These are phyloP conservation scores for Meiosimyza decipiens DNA, from an alignment of 2,888 invertebrate genomes.

Conservation along the genomic window DNA sequence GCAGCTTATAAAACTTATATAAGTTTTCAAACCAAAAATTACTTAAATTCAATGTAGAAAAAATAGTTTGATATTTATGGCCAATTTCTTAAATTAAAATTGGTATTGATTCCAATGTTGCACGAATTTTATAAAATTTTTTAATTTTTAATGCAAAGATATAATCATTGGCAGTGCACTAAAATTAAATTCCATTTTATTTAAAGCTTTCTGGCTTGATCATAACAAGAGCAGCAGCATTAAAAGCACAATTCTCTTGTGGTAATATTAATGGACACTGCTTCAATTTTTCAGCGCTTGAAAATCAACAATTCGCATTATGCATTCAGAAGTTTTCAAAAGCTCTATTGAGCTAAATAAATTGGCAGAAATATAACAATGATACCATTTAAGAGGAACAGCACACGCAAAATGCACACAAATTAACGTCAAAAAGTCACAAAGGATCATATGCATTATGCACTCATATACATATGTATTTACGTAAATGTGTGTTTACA, in stretches of 20 bases:
- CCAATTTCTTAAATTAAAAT: too few relatives aligned
- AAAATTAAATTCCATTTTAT: too few relatives aligned
- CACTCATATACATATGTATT: too few relatives aligned
- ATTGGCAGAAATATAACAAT: neutral
- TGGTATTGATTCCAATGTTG: too few relatives aligned
- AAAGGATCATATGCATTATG: neutral
- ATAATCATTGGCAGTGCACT: too few relatives aligned
- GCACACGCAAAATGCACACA: neutral
- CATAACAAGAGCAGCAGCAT: neutral
- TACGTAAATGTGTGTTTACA: too few relatives aligned
- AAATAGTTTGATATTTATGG: too few relatives aligned
- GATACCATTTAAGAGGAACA: neutral
- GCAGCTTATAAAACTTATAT: too few relatives aligned
- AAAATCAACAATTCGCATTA: neutral
- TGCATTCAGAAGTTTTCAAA: neutral
- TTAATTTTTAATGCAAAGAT: too few relatives aligned
- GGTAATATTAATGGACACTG: neutral
- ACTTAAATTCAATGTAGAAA: too few relatives aligned
- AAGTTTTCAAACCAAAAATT: too few relatives aligned
- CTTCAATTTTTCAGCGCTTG: neutral
- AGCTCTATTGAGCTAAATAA: neutral
- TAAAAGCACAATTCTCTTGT: neutral
- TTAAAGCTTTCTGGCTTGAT: neutral
- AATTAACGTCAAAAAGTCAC: neutral
- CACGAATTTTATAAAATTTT: too few relatives aligned